Conservation (phyloP, 2,797 vertebrate species). For the Rhinichthys osculus region DNA sequence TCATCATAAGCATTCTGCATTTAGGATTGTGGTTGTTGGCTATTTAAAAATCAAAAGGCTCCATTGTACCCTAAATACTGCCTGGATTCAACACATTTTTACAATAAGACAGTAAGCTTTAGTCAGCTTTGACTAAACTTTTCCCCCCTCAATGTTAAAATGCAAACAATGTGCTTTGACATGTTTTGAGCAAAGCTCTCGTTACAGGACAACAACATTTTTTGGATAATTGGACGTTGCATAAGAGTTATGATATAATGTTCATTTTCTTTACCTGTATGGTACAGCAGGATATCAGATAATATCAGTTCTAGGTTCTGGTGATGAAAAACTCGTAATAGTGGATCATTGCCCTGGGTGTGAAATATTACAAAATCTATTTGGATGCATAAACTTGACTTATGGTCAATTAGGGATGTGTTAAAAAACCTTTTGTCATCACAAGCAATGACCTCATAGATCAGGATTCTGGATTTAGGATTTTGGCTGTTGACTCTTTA, state of each 20-base stretch:
- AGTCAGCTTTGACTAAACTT: background rate
- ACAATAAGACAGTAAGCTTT: background rate
- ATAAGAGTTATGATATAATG: background rate
- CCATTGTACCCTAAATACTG: background rate
- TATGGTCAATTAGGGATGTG: background rate
- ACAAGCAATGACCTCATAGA: background rate
- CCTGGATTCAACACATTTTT: constrained; percentile 21
- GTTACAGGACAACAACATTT: background rate
- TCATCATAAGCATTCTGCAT: background rate
- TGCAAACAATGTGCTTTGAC: constrained; percentile 6
- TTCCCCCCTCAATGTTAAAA: background rate
- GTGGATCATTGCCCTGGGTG: background rate
- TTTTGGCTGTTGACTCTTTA: background rate
- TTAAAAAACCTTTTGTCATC: background rate
- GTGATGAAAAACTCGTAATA: background rate
- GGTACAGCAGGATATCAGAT: background rate
- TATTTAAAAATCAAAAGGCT: constrained; percentile 4
- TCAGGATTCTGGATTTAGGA: background rate
- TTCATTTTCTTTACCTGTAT: background rate
- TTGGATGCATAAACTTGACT: background rate
- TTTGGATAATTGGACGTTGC: background rate
- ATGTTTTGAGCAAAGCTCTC: constrained; percentile 14
- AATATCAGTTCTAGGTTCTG: too few relatives aligned
- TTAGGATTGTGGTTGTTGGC: background rate
- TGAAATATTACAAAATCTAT: background rate